Evolutionary conservation across 53 echinoderm and acorn worm genomes (phyloP).

Genomic region (Astropecten irregularis): DNA sequence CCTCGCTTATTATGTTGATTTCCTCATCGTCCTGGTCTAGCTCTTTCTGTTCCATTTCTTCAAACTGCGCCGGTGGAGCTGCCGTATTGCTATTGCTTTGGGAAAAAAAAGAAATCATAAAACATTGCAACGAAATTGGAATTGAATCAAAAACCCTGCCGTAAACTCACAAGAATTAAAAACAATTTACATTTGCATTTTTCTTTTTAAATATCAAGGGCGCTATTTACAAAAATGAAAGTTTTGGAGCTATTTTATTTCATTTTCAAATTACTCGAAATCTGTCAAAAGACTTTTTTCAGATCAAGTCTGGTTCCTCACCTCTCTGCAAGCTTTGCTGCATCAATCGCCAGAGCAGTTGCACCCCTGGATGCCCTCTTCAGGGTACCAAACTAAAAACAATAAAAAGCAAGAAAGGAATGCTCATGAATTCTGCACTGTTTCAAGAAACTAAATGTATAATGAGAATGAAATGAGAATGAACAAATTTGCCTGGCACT

Average conservation of each 20-base stretch:
- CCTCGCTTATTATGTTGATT: not conserved
- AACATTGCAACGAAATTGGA: too few relatives aligned
- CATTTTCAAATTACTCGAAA: not conserved
- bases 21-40: slow-evolving; percentile 1
- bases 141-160: too few relatives aligned
- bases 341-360: slow-evolving; percentile 27
- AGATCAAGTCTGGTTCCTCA: slow-evolving; percentile 43
- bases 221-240: too few relatives aligned
- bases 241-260: not conserved
- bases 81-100: slow-evolving; percentile 2
- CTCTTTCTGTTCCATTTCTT: slow-evolving; percentile 35
- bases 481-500: too few relatives aligned
- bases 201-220: too few relatives aligned
- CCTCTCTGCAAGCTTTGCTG: slow-evolving; percentile 45
- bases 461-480: too few relatives aligned
- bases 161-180: too few relatives aligned
- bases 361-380: slow-evolving; percentile 53
- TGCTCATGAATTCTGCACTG: too few relatives aligned
- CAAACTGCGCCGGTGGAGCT: slow-evolving; percentile 38
- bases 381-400: slow-evolving; percentile 73
- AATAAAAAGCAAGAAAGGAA: not conserved
- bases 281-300: too few relatives aligned
- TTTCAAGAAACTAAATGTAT: too few relatives aligned
- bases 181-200: too few relatives aligned
- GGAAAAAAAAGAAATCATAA: too few relatives aligned